Base-by-base conservation (phyloP, 2,888 invertebrate genomes). In the Pediacus dermestoides region DNA sequence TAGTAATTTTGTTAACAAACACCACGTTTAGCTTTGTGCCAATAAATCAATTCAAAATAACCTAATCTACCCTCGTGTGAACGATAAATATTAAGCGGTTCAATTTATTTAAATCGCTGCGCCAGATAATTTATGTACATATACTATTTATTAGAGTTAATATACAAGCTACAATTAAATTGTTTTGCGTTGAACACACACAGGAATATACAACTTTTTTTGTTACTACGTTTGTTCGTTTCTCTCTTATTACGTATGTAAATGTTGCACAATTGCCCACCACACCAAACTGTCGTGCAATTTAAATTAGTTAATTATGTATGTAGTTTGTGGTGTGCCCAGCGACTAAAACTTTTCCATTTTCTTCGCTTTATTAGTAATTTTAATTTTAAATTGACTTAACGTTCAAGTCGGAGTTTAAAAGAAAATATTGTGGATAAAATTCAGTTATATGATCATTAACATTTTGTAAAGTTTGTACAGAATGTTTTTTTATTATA, bases 1-100 rank as follows among this genome's bases (percentile, higher is more conserved):
- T n/a, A 18, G 7, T 13, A 30, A 13, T 30, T 30, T 4, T 14
- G 15, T 11, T 30, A 30, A 13, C 30, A 30, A 14, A 30, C 11
- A 30, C 4, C 15, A 8, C 10, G 6, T 30, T 30, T 12, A 30
- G 13, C 14, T 30, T 30, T 9, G 15, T 9, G 30, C 8, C 6
- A 30, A 30, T 30, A 30, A 30, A 30, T 30, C 30, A 30, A 30
- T 30, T 30, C 30, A 14, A 14, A 30, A 30, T 13, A 30, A 30
- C 30, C 30, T 30, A 30, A 30, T 30, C 30, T 14, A 14, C 8
- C 30, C 30, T 8, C 11, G 7, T 13, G 30, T 11, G 15, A 11
- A 8, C 30, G 30, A 30, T 30, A 30, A 30, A 30, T 30, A 30
- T 13, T 14, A 14, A 11, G 13, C n/a, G 7, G 8, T 30, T 9